Evolutionary conservation across 2,888 invertebrate species (phyloP), one percentile per base, ranked within the genome.

Genomic region (Pachydiplax longipennis): DNA sequence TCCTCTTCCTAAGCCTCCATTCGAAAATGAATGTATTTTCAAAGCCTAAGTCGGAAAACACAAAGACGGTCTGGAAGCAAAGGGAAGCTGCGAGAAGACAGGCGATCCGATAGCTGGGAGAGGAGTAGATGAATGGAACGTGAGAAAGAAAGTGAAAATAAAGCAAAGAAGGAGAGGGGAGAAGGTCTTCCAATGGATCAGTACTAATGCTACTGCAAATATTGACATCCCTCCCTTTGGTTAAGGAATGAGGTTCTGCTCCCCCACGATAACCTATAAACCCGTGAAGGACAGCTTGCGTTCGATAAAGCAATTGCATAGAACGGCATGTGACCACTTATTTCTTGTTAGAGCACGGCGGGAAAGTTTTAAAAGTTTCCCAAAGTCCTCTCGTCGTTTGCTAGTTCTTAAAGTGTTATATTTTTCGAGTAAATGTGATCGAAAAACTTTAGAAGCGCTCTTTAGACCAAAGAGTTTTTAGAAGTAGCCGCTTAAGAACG

Each of bases 151-250:
- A 61, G 65, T 35, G 61, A 25, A 58, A 13, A 65, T 87, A 35
- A 37, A 58, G 58, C 18, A 8, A 12, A 65, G 83, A 58, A 35
- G 87, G 37, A 87, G 53, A 58, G 61, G 87, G 35, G 58, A 58
- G 15, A 1, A 35, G 58, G 87, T 87, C 58, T n/a, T 37, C 58
- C 87, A 87, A 58, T 58, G 61, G 61, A 58, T 37, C 87, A 61
- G 61, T 58, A 31, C 61, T 87, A 87, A 87, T 87, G 87, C 87
- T 31, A 25, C 61, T 35, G 35, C 87, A 87, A 87, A 87, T 87
- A 87, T 87, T 87, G 87, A 87, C 87, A 37, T 61, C 37, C 10
- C 10, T 31, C 58, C 87, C 61, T 22, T 18, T 58, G 87, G 61
- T 73, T 61, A 73, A 31, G 87, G 61, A 40, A 87, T 31, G 58